A percentile compares a stretch with the other conserved stretches of the same genome.
Conservation (phyloP, 1,140 invertebrate genomes). For the Mesaphorura yosii region DNA sequence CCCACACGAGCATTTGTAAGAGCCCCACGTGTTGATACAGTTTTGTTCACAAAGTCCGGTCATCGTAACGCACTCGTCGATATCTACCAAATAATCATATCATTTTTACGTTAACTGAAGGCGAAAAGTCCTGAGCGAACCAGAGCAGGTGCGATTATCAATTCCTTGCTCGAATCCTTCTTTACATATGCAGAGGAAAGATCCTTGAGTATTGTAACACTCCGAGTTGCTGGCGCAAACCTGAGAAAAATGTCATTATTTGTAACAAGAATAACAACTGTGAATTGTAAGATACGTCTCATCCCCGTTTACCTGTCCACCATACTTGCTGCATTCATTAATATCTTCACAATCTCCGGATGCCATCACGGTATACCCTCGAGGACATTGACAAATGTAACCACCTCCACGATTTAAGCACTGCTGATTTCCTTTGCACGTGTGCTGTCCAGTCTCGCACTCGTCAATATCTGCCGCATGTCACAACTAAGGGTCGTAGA, state of each 20-base stretch:
- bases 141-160: slow-evolving; percentile 37
- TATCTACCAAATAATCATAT: slow-evolving; percentile 37
- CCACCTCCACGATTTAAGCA: slow-evolving; percentile 63
- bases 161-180: slow-evolving; percentile 54
- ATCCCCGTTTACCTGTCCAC: slow-evolving; percentile 28
- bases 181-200: slow-evolving; percentile 48
- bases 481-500: neutral
- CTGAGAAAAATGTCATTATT: slow-evolving; percentile 21
- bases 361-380: slow-evolving; percentile 44
- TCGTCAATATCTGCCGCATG: slow-evolving; percentile 38
- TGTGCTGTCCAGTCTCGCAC: slow-evolving; percentile 34
- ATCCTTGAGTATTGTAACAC: slow-evolving; percentile 49
- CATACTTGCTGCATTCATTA: slow-evolving; percentile 49
- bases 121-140: slow-evolving; percentile 33
- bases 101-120: neutral
- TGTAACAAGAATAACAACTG: neutral
- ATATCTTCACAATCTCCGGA: slow-evolving; percentile 48
- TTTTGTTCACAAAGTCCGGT: slow-evolving; percentile 63
- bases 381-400: slow-evolving; percentile 60
- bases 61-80: slow-evolving; percentile 46
- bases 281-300: neutral
- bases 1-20: slow-evolving; percentile 63
- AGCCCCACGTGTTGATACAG: slow-evolving; percentile 74
- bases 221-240: slow-evolving; percentile 39
- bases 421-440: slow-evolving; percentile 53